phyloP scores from a whole-genome alignment of 2,888 invertebrate species.

The Andrena praecox region DNA sequence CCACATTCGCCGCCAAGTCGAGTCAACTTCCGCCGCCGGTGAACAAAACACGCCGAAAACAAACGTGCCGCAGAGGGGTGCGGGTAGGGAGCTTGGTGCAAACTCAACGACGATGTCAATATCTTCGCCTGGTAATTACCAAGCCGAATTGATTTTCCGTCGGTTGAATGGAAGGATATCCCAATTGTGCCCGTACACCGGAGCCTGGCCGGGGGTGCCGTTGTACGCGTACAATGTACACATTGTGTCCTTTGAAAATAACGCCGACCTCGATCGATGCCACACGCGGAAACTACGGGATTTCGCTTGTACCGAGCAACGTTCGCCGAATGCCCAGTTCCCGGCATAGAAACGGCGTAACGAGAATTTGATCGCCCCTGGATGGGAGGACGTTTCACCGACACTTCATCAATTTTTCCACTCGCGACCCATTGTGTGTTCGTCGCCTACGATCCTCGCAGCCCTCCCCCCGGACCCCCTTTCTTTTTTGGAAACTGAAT shows the following conservation, averaged over 20 bases:
- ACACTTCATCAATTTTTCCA: not conserved
- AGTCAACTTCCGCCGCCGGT: not conserved
- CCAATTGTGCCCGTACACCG: slow-evolving; percentile 55
- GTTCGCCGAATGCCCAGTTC: slow-evolving; percentile 31
- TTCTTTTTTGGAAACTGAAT: no score
- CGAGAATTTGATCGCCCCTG: slow-evolving; percentile 28
- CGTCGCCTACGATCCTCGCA: not conserved
- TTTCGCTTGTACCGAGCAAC: slow-evolving; percentile 28
- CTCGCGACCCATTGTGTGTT: not conserved
- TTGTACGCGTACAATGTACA: slow-evolving; percentile 37
- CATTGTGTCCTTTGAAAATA: slow-evolving; percentile 57
- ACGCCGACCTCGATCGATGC: slow-evolving; percentile 50
- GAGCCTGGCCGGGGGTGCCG: slow-evolving; percentile 14
- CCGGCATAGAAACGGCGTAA: slow-evolving; percentile 27
- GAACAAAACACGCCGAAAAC: not conserved
- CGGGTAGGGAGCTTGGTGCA: not conserved
- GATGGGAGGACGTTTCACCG: not conserved
- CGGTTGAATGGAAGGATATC: slow-evolving; percentile 64
- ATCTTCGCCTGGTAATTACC: slow-evolving; percentile 65
- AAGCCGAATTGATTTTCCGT: slow-evolving; percentile 69
- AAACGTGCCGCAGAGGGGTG: not conserved
- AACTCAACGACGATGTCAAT: slow-evolving; percentile 28
- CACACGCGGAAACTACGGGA: slow-evolving; percentile 46
- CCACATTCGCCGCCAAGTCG: not conserved
- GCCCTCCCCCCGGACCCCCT: not conserved